phyloP scores from a whole-genome alignment of 2,888 invertebrate species.

The Xestobium rufovillosum region DNA sequence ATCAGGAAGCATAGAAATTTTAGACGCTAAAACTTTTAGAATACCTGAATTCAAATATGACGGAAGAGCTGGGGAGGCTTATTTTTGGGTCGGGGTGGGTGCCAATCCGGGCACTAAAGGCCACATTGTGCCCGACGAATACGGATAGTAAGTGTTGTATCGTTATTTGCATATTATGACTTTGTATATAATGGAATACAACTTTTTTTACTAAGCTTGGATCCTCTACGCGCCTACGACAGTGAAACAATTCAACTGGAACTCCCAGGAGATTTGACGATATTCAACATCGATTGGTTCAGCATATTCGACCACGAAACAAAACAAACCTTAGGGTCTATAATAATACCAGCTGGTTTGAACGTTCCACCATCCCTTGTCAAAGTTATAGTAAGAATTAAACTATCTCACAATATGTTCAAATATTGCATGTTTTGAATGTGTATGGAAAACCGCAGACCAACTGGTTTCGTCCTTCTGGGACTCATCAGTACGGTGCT shows the following conservation, averaged over 20 bases:
- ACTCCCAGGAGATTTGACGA: slow-evolving; percentile 74
- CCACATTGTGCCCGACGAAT: slow-evolving; percentile 77
- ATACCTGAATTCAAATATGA: slow-evolving; percentile 73
- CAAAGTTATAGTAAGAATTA: slow-evolving; percentile 46
- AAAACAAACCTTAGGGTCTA: slow-evolving; percentile 63
- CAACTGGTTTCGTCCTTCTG: too few relatives aligned
- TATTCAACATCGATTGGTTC: slow-evolving; percentile 79
- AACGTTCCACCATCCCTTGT: slow-evolving; percentile 83
- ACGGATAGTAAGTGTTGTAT: slow-evolving; percentile 72
- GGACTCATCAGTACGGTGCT: too few relatives aligned
- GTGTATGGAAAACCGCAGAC: too few relatives aligned
- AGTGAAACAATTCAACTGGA: slow-evolving; percentile 66
- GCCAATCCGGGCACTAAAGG: slow-evolving; percentile 81
- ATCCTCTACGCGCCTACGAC: slow-evolving; percentile 65
- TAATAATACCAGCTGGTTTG: slow-evolving; percentile 69
- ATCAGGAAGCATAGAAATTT: slow-evolving; percentile 63
- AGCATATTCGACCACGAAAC: slow-evolving; percentile 66
- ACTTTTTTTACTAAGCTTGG: slow-evolving; percentile 52
- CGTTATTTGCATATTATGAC: slow-evolving; percentile 2
- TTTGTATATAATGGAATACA: slow-evolving; percentile 1
- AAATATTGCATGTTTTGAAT: too few relatives aligned
- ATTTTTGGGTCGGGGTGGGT: slow-evolving; percentile 85
- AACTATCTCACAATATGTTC: slow-evolving; percentile 2
- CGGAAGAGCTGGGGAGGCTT: slow-evolving; percentile 66
- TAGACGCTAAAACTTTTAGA: slow-evolving; percentile 74